A percentile compares a stretch with the other conserved stretches of the same genome.
Conservation (phyloP, 64 coral and sea anemone species). For the Catalaphyllia jardinei region DNA sequence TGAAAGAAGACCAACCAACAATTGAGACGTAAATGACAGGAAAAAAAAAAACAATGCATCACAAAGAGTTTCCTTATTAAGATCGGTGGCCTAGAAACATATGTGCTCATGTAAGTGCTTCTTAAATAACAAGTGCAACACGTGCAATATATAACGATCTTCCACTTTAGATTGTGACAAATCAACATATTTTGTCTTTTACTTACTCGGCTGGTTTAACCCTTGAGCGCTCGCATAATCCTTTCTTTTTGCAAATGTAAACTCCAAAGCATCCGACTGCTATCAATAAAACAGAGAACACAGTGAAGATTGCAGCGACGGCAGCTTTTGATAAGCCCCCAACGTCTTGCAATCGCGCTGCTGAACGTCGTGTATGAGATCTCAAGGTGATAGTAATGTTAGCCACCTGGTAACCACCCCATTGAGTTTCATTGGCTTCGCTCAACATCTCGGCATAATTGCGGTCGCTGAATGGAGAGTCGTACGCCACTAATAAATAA, state of each 20-base stretch:
- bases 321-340: neutral
- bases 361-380: neutral
- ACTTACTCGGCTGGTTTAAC: constrained; percentile 32
- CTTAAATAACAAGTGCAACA: too few species aligned
- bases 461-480: neutral
- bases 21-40: too few species aligned
- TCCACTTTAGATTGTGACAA: too few species aligned
- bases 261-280: neutral
- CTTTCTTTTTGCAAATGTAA: constrained; percentile 29
- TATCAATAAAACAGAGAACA: neutral
- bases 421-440: constrained; percentile 1
- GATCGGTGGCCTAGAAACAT: too few species aligned
- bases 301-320: neutral
- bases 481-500: neutral
- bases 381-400: constrained; percentile 16
- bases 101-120: too few species aligned
- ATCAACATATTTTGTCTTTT: neutral
- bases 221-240: neutral
- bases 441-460: neutral
- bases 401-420: neutral
- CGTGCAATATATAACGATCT: too few species aligned
- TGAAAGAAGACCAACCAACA: too few species aligned
- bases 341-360: neutral
- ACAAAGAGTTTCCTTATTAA: too few species aligned
- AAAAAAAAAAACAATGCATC: too few species aligned